phyloP scores from a whole-genome alignment of 92 coral and sea anemone species.

The Meandrina meandrites region DNA sequence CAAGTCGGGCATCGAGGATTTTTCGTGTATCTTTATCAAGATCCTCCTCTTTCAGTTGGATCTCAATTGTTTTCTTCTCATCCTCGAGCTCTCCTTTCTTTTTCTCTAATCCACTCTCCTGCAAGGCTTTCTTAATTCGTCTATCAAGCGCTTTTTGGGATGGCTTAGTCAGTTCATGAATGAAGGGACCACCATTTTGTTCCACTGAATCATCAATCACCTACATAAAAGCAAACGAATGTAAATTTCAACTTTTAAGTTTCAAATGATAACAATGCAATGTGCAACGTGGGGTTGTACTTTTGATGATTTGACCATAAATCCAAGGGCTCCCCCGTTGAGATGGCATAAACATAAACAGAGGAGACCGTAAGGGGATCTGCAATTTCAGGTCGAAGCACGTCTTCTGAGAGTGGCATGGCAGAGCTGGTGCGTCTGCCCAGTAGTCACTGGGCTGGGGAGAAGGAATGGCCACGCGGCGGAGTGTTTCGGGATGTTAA shows the following conservation, averaged over 20 bases:
- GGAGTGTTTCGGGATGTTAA: neutral
- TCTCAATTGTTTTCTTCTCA: neutral
- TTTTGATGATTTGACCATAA: no score
- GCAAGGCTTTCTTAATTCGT: neutral
- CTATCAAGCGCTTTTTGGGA: neutral
- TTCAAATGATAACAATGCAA: no score
- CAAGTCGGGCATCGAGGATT: neutral
- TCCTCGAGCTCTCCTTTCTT: neutral
- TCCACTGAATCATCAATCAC: neutral
- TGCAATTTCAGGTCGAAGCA: neutral
- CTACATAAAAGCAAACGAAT: neutral
- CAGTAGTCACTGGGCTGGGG: constrained; percentile 44
- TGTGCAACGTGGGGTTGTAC: no score
- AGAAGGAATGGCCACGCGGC: constrained; percentile 31
- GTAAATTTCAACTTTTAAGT: no score
- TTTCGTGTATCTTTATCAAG: neutral
- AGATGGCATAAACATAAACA: no score
- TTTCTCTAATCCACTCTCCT: neutral
- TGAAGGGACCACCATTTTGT: neutral
- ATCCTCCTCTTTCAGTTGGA: no score
- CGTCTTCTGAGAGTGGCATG: neutral
- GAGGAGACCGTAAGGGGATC: no score
- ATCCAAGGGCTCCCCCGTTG: no score
- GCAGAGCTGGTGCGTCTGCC: constrained; percentile 35
- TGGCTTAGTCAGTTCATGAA: neutral